Evolutionary conservation across 2,113 vertebrate genomes (phyloP).

Genomic region (Aramus guarauna): DNA sequence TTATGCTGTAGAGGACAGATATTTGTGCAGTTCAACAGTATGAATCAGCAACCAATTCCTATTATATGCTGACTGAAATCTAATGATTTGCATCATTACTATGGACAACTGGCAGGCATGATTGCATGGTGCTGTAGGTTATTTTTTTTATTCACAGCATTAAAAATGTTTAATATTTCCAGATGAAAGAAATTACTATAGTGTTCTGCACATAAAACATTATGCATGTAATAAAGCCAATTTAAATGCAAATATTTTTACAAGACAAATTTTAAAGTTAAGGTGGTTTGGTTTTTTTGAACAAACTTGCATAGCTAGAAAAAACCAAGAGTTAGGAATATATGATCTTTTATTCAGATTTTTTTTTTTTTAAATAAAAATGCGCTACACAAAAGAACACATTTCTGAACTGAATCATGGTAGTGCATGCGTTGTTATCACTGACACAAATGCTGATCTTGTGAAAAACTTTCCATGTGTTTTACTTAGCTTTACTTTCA

Average conservation of each 20-base stretch:
- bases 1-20: neutral
- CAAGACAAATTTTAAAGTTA: neutral
- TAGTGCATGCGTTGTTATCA: fast-evolving
- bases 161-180: neutral
- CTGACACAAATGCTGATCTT: neutral
- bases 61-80: neutral
- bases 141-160: neutral
- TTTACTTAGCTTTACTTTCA: too few relatives aligned
- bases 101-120: neutral
- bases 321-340: neutral
- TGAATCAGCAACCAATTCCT: neutral
- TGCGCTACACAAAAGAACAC: neutral
- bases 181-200: neutral
- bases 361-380: neutral
- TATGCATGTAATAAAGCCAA: neutral
- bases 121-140: neutral
- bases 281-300: neutral
- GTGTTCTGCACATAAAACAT: neutral
- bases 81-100: neutral
- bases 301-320: neutral
- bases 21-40: neutral
- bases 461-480: neutral
- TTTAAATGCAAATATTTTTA: neutral
- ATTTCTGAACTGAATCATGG: neutral
- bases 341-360: neutral